Base-by-base conservation (phyloP, 2,113 vertebrate species). In the Sapajus apella region DNA sequence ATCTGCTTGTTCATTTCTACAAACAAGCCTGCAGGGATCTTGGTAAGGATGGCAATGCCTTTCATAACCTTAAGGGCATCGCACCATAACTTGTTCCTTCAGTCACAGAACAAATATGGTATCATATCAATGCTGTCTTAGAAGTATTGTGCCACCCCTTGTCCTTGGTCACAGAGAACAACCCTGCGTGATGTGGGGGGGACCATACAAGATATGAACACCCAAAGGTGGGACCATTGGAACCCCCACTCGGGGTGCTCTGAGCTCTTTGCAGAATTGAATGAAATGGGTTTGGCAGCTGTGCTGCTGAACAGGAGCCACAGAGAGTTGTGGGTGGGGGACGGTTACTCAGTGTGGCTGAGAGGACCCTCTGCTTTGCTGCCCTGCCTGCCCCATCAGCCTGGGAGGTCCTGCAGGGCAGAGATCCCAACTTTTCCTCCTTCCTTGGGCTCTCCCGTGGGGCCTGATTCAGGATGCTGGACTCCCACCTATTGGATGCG, bases 321-420 rank as follows among this genome's bases (percentile, higher is more conserved):
- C 0, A 4, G 73, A 64, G 83, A 40, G 80, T 37, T 43, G 0
- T 0, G 10, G 50, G 70, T 0, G 6, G n/a, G 75, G 21, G 30
- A 3, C 6, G 1, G 13, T 8, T 5, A 1, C 37, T 32, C 7
- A 10, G 0, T 2, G 1, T 0, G 5, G n/a, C 73, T 9, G 4
- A 50, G 66, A 25, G 52, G 50, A 37, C 4, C 68, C 11, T 32
- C 1, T 6, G 21, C 18, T 25, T 30, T 16, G 81, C 81, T 35
- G 10, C 66, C 43, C 23, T 3, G 52, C 77, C 40, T 43, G 40
- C 68, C 1, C 77, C 10, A 25, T n/a, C 47, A 12, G 87, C 16
- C 2, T 0, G 16, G 80, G 35, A 45, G 43, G 32, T 16, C 86
- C 61, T 50, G 27, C 32, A 8, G 40, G 16, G 18, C 50, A 2